Evolutionary conservation across 30 jellyfish, hydroid and myxozoan species (phyloP).

Genomic region (Morbakka virulenta): DNA sequence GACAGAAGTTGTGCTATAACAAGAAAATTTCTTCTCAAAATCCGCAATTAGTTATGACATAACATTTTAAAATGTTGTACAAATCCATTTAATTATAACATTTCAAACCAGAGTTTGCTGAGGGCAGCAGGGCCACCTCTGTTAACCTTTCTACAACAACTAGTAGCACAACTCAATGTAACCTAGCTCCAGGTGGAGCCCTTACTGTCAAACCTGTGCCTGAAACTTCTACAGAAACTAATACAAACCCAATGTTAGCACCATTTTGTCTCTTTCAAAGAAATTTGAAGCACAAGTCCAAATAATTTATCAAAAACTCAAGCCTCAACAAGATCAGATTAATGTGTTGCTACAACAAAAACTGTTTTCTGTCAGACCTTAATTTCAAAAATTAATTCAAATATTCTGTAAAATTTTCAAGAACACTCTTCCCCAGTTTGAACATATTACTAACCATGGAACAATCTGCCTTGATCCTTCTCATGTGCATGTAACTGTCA

Average conservation of each 20-base stretch:
- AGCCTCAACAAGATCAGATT: slow-evolving; percentile 17
- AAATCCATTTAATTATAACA: slow-evolving; percentile 4
- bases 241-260: slow-evolving; percentile 22
- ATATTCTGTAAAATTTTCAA: too few species aligned
- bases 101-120: slow-evolving; percentile 16
- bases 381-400: too few species aligned
- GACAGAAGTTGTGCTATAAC: slow-evolving; percentile 19
- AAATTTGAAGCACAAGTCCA: slow-evolving; percentile 33
- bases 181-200: slow-evolving; percentile 21
- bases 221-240: slow-evolving; percentile 3
- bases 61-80: slow-evolving; percentile 13
- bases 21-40: slow-evolving; percentile 15
- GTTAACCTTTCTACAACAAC: slow-evolving; percentile 20
- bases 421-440: too few species aligned
- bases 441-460: too few species aligned
- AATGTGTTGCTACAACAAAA: slow-evolving; percentile 9
- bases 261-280: slow-evolving; percentile 14
- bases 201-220: slow-evolving; percentile 3
- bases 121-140: slow-evolving; percentile 30
- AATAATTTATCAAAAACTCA: neutral
- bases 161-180: neutral
- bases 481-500: neutral
- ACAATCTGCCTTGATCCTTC: neutral
- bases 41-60: slow-evolving; percentile 6
- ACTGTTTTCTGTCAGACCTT: too few species aligned